A percentile compares a stretch with the other conserved stretches of the same genome.
Evolutionary conservation across 1,140 invertebrate species (phyloP).

Genomic region (Bombyx mori): DNA sequence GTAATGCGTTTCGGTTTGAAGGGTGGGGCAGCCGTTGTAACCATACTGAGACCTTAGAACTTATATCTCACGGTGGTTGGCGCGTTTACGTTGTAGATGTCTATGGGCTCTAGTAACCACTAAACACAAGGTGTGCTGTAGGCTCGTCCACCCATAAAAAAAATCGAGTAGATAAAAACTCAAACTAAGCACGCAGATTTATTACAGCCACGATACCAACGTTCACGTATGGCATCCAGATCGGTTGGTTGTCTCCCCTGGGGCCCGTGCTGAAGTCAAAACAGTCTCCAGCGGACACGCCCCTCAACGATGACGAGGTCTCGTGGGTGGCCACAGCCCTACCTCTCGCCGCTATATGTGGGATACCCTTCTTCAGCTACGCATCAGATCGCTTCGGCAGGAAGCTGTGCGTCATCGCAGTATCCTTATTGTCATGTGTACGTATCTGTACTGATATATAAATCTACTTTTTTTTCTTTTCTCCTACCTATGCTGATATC

Average conservation of each 20-base stretch:
- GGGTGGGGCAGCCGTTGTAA: no score
- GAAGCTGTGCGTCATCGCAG: constrained; percentile 27
- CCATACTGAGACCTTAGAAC: no score
- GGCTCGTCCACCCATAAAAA: no score
- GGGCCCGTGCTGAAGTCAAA: constrained; percentile 41
- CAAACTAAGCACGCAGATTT: not conserved
- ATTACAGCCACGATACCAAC: constrained; percentile 50
- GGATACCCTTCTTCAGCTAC: constrained; percentile 35
- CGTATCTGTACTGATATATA: constrained; percentile 8
- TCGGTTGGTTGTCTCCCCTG: constrained; percentile 59
- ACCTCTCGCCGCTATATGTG: constrained; percentile 29
- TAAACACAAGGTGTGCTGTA: no score
- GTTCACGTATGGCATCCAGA: constrained; percentile 51
- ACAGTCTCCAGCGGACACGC: constrained; percentile 25
- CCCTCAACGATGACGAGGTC: constrained; percentile 22
- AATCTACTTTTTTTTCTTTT: not conserved
- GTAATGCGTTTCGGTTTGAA: no score
- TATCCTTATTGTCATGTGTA: constrained; percentile 29
- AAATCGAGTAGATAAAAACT: no score
- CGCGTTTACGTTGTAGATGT: no score
- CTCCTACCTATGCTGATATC: no score
- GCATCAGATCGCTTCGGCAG: constrained; percentile 28
- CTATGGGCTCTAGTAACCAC: no score
- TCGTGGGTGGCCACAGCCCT: constrained; percentile 35
- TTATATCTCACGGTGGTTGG: no score